Conservation (phyloP, 2,888 invertebrate species). For the Psococerastis gibbosa region DNA sequence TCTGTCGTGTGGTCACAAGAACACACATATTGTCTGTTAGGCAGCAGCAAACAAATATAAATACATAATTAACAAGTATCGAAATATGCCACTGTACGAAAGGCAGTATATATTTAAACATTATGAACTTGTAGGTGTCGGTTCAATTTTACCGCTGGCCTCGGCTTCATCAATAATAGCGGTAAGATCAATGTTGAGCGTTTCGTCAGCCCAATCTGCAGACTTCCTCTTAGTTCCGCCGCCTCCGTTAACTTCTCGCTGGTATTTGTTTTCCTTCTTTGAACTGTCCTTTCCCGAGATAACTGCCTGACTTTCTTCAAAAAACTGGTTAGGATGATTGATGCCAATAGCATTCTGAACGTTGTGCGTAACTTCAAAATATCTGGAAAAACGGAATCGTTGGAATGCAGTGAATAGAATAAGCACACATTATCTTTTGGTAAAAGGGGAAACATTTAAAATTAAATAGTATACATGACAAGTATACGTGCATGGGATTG, state of each 20-base stretch:
- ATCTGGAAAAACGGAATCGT: neutral
- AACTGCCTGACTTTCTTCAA: constrained; percentile 54
- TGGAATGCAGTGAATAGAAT: too few species aligned
- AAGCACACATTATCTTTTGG: too few species aligned
- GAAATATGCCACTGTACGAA: too few species aligned
- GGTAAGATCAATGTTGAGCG: constrained; percentile 12
- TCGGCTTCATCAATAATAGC: constrained; percentile 7
- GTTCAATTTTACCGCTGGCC: constrained; percentile 3
- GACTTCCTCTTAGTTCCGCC: neutral
- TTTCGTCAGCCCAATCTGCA: constrained; percentile 13
- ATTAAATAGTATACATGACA: too few species aligned
- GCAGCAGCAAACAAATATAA: too few species aligned
- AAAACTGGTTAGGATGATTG: constrained; percentile 85
- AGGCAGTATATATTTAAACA: too few species aligned
- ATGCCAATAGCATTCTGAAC: constrained; percentile 44
- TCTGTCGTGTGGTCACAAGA: too few species aligned
- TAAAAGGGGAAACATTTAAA: too few species aligned
- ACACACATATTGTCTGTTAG: too few species aligned
- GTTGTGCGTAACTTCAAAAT: constrained; percentile 48
- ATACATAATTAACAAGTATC: too few species aligned
- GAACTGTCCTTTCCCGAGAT: constrained; percentile 11
- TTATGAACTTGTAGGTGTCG: neutral
- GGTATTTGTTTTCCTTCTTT: constrained; percentile 9
- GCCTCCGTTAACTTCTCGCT: neutral
- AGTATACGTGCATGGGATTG: too few species aligned